A percentile compares a stretch with the other conserved stretches of the same genome.
Evolutionary conservation across 2,888 invertebrate genomes (phyloP).

Genomic region (Limnephilus auricula): DNA sequence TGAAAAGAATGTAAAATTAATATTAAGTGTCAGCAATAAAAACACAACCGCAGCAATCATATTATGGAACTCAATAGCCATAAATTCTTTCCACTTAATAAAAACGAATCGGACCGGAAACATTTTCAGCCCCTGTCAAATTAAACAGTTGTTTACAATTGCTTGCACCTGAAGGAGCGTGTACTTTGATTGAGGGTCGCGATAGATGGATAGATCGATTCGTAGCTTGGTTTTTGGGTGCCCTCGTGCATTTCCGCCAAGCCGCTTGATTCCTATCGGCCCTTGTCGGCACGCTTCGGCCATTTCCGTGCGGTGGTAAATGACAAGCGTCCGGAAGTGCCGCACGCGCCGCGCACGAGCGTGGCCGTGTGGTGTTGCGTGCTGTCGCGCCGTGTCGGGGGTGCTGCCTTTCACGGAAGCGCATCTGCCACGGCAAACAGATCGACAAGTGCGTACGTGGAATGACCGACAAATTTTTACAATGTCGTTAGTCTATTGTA

Average conservation of each 20-base stretch:
- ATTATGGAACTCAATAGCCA: background rate
- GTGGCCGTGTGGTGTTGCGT: slow-evolving; percentile 17
- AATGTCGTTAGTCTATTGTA: slow-evolving; percentile 10
- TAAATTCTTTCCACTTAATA: background rate
- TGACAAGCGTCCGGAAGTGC: slow-evolving; percentile 61
- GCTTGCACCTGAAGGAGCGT: slow-evolving; percentile 16
- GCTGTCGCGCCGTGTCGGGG: background rate
- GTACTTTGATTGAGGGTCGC: slow-evolving; percentile 17
- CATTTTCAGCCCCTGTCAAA: background rate
- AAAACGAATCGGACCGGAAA: slow-evolving; percentile 2
- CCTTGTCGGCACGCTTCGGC: slow-evolving; percentile 52
- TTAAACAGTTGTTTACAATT: background rate
- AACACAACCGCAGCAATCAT: background rate
- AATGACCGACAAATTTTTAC: background rate
- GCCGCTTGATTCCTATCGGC: slow-evolving; percentile 51
- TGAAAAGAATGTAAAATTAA: background rate
- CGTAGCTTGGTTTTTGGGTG: slow-evolving; percentile 1
- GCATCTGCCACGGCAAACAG: slow-evolving; percentile 47
- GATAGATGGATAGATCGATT: slow-evolving; percentile 27
- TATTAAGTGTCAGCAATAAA: background rate
- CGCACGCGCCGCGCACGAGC: slow-evolving; percentile 49
- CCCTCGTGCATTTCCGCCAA: slow-evolving; percentile 34
- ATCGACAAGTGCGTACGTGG: slow-evolving; percentile 43
- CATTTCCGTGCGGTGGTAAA: slow-evolving; percentile 57
- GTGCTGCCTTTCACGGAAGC: slow-evolving; percentile 35